Conservation (phyloP, 2,797 vertebrate genomes). For the Crax fasciolata region DNA sequence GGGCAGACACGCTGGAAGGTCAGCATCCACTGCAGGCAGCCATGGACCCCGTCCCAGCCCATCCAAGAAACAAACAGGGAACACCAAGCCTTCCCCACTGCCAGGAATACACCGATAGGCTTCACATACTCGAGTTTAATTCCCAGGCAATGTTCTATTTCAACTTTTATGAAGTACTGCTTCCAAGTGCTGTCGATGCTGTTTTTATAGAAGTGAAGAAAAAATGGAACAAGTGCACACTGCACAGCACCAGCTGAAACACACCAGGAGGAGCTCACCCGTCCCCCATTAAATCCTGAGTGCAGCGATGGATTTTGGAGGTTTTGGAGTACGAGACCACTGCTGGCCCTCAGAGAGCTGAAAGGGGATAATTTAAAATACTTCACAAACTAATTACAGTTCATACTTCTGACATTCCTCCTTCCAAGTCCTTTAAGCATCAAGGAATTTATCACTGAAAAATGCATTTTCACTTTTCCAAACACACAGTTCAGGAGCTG, state of each 20-base stretch:
- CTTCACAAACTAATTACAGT: slow-evolving; percentile 2
- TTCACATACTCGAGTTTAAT: slow-evolving; percentile 49
- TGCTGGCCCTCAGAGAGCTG: neutral
- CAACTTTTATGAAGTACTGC: neutral
- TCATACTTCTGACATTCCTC: neutral
- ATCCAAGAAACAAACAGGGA: slow-evolving; percentile 76
- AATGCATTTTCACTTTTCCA: neutral
- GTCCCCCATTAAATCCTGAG: neutral
- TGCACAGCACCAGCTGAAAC: neutral
- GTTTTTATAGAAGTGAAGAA: neutral
- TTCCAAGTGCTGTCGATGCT: neutral
- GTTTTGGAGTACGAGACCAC: neutral
- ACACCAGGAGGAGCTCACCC: neutral
- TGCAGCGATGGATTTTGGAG: neutral
- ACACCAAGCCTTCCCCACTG: slow-evolving; percentile 41
- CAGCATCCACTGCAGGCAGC: slow-evolving; percentile 7
- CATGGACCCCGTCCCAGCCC: slow-evolving; percentile 48
- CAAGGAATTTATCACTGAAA: slow-evolving; percentile 25
- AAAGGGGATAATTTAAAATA: neutral
- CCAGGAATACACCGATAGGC: neutral
- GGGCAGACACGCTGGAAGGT: slow-evolving; percentile 58
- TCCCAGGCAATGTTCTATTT: slow-evolving; percentile 17
- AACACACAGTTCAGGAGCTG: neutral
- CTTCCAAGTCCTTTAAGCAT: neutral
- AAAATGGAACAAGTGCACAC: neutral